Percentiles rank a stretch among this genome's conserved stretches.
Conservation (phyloP, 2,888 invertebrate genomes). For the Xiphydria camelus region DNA sequence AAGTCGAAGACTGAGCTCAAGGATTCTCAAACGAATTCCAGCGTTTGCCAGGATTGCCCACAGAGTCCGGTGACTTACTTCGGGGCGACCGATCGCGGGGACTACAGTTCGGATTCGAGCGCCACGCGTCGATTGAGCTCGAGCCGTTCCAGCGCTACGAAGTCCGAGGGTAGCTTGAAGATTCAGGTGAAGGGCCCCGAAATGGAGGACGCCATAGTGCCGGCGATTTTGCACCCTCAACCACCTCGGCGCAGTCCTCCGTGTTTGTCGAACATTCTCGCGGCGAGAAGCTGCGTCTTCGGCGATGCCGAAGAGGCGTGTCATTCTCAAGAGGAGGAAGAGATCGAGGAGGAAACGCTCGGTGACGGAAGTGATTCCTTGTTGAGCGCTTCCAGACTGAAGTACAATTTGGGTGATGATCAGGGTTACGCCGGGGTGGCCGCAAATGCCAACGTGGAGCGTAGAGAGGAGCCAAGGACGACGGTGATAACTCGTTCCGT, state of each 20-base stretch:
- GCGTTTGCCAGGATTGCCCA: constrained; percentile 3
- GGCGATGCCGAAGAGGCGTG: constrained; percentile 58
- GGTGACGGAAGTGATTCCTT: constrained; percentile 70
- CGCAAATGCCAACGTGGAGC: background rate
- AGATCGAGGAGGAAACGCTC: constrained; percentile 53
- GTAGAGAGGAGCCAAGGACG: background rate
- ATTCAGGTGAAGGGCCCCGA: constrained; percentile 61
- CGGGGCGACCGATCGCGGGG: constrained; percentile 26
- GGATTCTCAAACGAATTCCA: constrained; percentile 1
- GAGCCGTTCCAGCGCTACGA: constrained; percentile 56
- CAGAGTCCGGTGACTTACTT: constrained; percentile 41
- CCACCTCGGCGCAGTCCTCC: constrained; percentile 72
- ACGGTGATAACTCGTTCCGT: too few relatives aligned
- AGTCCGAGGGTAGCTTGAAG: constrained; percentile 60
- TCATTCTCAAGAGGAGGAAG: constrained; percentile 65
- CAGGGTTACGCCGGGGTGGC: background rate
- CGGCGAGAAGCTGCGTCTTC: constrained; percentile 48
- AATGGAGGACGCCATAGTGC: constrained; percentile 73
- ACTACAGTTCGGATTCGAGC: constrained; percentile 23
- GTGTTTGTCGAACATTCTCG: constrained; percentile 43
- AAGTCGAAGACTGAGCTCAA: background rate
- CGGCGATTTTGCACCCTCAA: constrained; percentile 77
- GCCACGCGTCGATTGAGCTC: constrained; percentile 53
- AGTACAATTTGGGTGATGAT: constrained; percentile 31
- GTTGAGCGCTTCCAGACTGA: constrained; percentile 65